Percentiles rank a stretch among this genome's conserved stretches.
Evolutionary conservation across 1,140 invertebrate genomes (phyloP).

Genomic region (Phocides pigmalion): DNA sequence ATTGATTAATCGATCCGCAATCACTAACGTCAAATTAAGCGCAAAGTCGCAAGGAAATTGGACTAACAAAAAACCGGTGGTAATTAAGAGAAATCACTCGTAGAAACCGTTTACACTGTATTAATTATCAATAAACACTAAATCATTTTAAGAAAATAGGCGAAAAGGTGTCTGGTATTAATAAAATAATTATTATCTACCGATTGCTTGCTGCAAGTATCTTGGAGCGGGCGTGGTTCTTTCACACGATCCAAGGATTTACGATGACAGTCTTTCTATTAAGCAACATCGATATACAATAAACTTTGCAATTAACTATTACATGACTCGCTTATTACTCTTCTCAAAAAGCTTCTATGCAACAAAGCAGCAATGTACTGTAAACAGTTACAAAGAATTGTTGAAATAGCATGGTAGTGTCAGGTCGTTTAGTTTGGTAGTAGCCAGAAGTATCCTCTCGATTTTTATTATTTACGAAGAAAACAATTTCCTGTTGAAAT

Average conservation of each 20-base stretch:
- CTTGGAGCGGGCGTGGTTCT: constrained; percentile 55
- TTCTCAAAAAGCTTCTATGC: not conserved
- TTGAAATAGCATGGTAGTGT: constrained; percentile 14
- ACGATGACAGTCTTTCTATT: constrained; percentile 41
- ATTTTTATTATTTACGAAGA: constrained; percentile 55
- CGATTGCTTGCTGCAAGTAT: constrained; percentile 52
- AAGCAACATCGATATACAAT: not conserved
- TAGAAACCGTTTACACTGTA: constrained; percentile 43
- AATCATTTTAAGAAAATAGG: constrained; percentile 54
- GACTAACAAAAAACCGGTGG: constrained; percentile 26
- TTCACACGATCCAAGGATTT: constrained; percentile 65
- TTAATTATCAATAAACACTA: constrained; percentile 60
- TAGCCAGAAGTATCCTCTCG: constrained; percentile 43
- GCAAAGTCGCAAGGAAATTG: not conserved
- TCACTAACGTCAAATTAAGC: constrained; percentile 9
- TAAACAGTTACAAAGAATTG: not conserved
- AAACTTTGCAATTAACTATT: not conserved
- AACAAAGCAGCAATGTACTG: constrained; percentile 22
- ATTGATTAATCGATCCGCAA: constrained; percentile 5
- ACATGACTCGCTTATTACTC: constrained; percentile 13
- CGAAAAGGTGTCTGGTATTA: constrained; percentile 63
- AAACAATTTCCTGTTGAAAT: constrained; percentile 60
- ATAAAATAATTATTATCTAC: constrained; percentile 70
- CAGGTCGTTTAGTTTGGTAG: constrained; percentile 40
- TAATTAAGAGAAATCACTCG: constrained; percentile 44